Evolutionary conservation across 1,140 invertebrate genomes (phyloP).

Genomic region (Neoseiulus cucumeris): DNA sequence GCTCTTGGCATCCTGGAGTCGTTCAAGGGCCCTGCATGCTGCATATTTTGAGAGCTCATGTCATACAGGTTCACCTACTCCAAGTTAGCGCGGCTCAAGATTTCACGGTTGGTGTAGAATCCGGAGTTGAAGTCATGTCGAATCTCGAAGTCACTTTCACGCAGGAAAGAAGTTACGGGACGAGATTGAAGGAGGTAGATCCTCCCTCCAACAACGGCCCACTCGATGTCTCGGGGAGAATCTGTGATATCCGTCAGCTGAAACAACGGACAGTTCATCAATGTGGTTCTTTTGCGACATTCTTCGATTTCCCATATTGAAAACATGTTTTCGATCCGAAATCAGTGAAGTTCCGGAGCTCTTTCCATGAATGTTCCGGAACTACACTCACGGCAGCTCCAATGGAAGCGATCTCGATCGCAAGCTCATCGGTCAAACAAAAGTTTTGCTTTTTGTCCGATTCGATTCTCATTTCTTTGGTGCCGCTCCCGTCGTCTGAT

Average conservation of each 20-base stretch:
- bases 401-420: neutral
- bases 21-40: too few relatives aligned
- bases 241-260: neutral
- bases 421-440: neutral
- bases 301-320: too few relatives aligned
- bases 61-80: neutral
- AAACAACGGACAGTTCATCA: neutral
- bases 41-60: neutral
- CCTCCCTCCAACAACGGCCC: neutral
- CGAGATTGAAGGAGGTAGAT: neutral
- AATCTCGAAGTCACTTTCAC: neutral
- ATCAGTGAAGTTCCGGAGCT: neutral
- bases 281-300: too few relatives aligned
- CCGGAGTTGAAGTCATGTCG: neutral
- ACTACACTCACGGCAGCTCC: neutral
- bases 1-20: too few relatives aligned
- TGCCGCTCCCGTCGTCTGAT: neutral
- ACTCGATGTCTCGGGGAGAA: neutral
- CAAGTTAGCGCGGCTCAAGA: neutral
- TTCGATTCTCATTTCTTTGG: neutral
- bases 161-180: neutral
- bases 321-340: neutral
- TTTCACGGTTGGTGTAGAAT: neutral
- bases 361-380: neutral
- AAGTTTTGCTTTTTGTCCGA: neutral